Conservation (phyloP, 2,797 vertebrate species). For the Myripristis jacobus region DNA sequence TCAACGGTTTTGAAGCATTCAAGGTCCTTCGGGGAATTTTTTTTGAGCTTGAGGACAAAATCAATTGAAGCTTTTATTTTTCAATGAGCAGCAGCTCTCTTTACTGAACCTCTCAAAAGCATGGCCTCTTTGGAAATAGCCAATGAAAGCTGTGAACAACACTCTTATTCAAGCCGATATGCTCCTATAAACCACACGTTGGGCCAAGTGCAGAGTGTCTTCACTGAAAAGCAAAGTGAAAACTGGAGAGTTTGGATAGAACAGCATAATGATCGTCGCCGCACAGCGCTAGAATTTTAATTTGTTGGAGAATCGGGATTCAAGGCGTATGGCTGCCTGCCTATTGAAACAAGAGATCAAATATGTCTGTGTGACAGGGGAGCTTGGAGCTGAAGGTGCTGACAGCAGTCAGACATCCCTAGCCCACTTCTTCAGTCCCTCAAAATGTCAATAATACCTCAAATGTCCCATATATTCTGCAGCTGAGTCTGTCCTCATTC, state of each 20-base stretch:
- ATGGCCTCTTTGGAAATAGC: slow-evolving; percentile 21
- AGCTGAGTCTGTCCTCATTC: too few species aligned
- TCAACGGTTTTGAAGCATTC: slow-evolving; percentile 44
- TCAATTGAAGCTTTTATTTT: slow-evolving; percentile 48
- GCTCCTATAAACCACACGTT: slow-evolving; percentile 1
- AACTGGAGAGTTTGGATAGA: slow-evolving; percentile 44
- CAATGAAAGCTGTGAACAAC: slow-evolving; percentile 14
- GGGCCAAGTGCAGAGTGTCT: slow-evolving; percentile 10
- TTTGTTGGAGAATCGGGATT: slow-evolving; percentile 58
- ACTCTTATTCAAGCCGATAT: slow-evolving; percentile 25
- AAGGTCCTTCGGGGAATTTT: slow-evolving; percentile 22
- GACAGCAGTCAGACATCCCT: slow-evolving; percentile 59
- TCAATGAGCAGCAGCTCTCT: slow-evolving; percentile 19
- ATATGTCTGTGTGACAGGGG: slow-evolving; percentile 56
- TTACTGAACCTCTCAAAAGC: slow-evolving; percentile 35
- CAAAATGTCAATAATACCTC: too few species aligned
- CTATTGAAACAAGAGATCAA: slow-evolving; percentile 72
- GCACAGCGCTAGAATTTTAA: slow-evolving; percentile 58
- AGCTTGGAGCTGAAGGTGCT: slow-evolving; percentile 59
- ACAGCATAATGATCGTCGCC: slow-evolving; percentile 37
- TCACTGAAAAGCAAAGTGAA: slow-evolving; percentile 16
- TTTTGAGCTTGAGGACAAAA: slow-evolving; percentile 39
- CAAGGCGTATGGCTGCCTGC: slow-evolving; percentile 43
- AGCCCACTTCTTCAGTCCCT: slow-evolving; percentile 24
- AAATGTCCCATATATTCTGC: too few species aligned